Conservation (phyloP, 2,888 invertebrate genomes). For the Leptinotarsa juncta region DNA sequence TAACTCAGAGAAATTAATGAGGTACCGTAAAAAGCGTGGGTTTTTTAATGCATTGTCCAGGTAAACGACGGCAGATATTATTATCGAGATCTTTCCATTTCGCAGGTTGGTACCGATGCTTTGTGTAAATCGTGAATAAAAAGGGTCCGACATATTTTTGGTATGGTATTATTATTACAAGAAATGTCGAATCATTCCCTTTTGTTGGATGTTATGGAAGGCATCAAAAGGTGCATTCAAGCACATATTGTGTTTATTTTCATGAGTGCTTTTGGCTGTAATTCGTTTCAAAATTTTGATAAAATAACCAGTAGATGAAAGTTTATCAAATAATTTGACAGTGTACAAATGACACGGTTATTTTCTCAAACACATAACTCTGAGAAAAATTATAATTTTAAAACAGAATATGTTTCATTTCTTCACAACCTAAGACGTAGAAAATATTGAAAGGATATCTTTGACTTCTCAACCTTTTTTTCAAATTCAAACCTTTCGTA, state of each 20-base stretch:
- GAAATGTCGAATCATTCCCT: constrained; percentile 11
- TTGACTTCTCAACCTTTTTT: too few relatives aligned
- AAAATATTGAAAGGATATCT: too few relatives aligned
- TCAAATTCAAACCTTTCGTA: too few relatives aligned
- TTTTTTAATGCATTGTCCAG: constrained; percentile 39
- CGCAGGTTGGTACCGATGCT: constrained; percentile 24
- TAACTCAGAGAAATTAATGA: constrained; percentile 49
- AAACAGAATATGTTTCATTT: too few relatives aligned
- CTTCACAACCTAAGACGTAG: too few relatives aligned
- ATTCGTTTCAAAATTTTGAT: neutral
- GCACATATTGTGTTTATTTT: constrained; percentile 14
- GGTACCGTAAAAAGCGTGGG: constrained; percentile 44
- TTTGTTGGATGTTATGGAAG: constrained; percentile 5
- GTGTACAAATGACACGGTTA: too few relatives aligned
- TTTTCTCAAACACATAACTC: too few relatives aligned
- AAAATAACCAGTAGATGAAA: neutral
- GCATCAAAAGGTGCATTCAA: constrained; percentile 1
- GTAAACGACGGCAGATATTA: constrained; percentile 40
- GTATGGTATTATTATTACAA: constrained; percentile 1
- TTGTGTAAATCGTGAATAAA: constrained; percentile 27
- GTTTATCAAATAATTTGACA: too few relatives aligned
- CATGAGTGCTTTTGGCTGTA: neutral
- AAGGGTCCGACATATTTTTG: constrained; percentile 12
- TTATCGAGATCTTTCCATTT: constrained; percentile 40
- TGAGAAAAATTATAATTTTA: too few relatives aligned